Conservation (phyloP, 2,113 vertebrate genomes). For the Himantopus leucocephalus region DNA sequence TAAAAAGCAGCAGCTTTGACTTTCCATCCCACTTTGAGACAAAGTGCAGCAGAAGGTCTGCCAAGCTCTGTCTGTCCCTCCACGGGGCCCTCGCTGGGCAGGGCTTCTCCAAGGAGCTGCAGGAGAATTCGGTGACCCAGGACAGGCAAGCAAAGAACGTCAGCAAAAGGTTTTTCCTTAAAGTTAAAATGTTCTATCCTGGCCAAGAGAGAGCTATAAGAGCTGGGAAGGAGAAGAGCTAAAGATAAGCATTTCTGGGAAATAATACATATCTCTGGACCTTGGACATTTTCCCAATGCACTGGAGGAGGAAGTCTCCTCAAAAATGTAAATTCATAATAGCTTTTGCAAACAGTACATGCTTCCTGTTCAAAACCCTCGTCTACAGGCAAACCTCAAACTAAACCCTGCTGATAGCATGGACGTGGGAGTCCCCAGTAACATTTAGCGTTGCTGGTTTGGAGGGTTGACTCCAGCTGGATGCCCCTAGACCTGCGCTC, state of each 20-base stretch:
- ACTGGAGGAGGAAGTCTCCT: background rate
- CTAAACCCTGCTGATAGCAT: background rate
- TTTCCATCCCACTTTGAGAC: background rate
- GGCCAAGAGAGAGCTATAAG: background rate
- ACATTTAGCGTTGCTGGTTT: background rate
- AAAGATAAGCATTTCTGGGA: slow-evolving; percentile 17
- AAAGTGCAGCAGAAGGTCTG: background rate
- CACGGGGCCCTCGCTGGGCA: background rate
- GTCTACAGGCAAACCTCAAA: background rate
- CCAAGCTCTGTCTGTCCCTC: background rate
- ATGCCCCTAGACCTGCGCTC: background rate
- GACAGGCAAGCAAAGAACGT: background rate
- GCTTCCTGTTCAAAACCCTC: background rate
- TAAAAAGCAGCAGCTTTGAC: slow-evolving; percentile 17
- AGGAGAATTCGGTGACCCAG: background rate
- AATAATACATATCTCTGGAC: background rate
- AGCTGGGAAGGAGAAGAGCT: slow-evolving; percentile 14
- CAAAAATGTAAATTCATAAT: slow-evolving; percentile 25
- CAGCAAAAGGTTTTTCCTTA: slow-evolving; percentile 3
- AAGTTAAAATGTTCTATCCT: background rate
- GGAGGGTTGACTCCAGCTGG: background rate
- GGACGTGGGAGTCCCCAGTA: background rate
- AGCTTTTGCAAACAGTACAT: background rate
- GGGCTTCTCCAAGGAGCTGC: background rate
- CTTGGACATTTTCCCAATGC: background rate